phyloP scores from a whole-genome alignment of 2,113 vertebrate species.

The Suncus etruscus region DNA sequence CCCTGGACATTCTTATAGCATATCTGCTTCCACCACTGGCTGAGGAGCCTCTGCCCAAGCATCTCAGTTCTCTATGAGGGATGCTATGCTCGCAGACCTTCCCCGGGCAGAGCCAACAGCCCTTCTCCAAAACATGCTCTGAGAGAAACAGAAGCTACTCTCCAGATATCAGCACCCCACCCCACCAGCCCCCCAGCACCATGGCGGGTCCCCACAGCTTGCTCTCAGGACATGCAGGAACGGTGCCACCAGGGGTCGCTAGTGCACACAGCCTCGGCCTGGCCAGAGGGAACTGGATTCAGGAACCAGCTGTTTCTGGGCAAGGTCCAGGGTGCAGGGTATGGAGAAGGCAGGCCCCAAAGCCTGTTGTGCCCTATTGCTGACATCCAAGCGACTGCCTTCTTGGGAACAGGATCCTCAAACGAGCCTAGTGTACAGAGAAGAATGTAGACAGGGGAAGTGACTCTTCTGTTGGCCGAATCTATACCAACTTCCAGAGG shows the following conservation, averaged over 20 bases:
- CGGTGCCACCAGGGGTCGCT: constrained; percentile 74
- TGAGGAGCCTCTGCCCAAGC: too few species aligned
- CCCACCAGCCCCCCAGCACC: too few species aligned
- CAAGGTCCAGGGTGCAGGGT: background rate
- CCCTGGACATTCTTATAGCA: background rate
- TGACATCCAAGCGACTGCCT: too few species aligned
- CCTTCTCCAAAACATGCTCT: constrained; percentile 12
- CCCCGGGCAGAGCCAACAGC: background rate
- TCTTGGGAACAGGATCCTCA: too few species aligned
- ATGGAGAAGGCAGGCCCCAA: fast-evolving
- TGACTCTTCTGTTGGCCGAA: background rate
- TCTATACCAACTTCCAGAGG: too few species aligned
- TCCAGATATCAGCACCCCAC: background rate
- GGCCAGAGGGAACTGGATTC: background rate
- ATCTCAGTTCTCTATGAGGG: background rate
- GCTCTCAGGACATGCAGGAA: fast-evolving
- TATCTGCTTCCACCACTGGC: too few species aligned
- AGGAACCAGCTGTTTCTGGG: background rate
- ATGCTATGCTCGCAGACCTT: background rate
- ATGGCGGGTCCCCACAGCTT: background rate
- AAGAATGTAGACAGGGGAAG: too few species aligned
- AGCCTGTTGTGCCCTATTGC: background rate
- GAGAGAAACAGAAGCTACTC: background rate
- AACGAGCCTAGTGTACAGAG: too few species aligned
- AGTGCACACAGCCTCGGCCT: background rate